Conservation (phyloP, 2,888 invertebrate genomes). For the Thysanoteuthis rhombus region DNA sequence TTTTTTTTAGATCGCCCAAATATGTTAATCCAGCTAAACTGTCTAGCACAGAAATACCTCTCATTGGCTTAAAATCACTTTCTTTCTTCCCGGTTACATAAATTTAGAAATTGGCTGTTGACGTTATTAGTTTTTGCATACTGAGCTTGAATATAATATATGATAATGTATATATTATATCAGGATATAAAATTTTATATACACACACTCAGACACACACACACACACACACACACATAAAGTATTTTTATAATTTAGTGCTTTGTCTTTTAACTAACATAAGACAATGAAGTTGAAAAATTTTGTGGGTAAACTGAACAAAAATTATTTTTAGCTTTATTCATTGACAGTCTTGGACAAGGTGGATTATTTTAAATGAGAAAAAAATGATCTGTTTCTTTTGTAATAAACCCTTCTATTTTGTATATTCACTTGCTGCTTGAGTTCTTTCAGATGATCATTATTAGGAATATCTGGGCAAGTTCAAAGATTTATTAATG, state of each 20-base stretch:
- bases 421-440: background rate
- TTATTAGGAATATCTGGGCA: background rate
- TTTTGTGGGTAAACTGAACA: background rate
- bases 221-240: background rate
- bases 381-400: background rate
- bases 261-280: background rate
- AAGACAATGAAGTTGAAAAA: background rate
- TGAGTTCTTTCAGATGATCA: background rate
- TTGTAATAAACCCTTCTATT: conserved; percentile 12
- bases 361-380: background rate
- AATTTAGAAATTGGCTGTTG: no score
- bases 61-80: no score
- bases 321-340: background rate
- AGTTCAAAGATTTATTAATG: background rate
- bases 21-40: no score
- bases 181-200: no score
- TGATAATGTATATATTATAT: no score
- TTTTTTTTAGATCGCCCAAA: no score
- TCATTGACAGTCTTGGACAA: background rate
- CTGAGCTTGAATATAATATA: no score
- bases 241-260: background rate
- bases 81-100: no score
- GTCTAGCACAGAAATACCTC: no score
- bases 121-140: no score
- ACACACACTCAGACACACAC: no score